These are phyloP conservation scores for Dendronephthya gigantea DNA, from an alignment of 64 coral and sea anemone species.

Conservation along the genomic window DNA sequence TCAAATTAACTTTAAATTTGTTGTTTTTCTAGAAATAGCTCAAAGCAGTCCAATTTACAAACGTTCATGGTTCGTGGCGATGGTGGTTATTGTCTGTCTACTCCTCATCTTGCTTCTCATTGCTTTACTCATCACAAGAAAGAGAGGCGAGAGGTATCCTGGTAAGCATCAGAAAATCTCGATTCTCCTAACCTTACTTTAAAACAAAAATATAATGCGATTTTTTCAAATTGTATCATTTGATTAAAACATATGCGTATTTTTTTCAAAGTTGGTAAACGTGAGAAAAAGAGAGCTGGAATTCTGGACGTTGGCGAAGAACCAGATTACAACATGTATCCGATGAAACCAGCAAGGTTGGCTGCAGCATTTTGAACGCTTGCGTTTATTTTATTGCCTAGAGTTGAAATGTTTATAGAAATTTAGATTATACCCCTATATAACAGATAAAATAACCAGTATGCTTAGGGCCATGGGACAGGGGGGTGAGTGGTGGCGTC, in stretches of 20 bases:
- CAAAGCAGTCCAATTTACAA: background rate
- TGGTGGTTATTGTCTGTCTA: background rate
- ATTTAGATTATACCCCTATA: too few species aligned
- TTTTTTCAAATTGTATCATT: background rate
- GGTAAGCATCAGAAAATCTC: background rate
- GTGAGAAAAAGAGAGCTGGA: slow-evolving; percentile 11
- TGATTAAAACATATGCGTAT: background rate
- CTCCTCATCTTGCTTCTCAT: background rate
- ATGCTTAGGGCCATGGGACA: too few species aligned
- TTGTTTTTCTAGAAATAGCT: background rate
- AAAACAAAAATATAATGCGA: background rate
- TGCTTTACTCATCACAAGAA: background rate
- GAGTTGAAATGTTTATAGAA: background rate
- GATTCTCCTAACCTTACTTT: background rate
- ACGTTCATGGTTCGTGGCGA: background rate
- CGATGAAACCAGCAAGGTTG: background rate
- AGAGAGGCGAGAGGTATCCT: background rate
- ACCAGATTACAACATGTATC: background rate
- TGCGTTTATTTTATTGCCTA: background rate
- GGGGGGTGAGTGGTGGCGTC: too few species aligned
- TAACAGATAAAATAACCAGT: too few species aligned
- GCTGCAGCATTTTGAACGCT: background rate
- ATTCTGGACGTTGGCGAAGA: slow-evolving; percentile 1
- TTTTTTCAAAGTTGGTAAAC: background rate
- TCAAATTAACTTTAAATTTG: background rate